Conservation (phyloP, 2,888 invertebrate species). For the Drepanosiphum platanoidis region DNA sequence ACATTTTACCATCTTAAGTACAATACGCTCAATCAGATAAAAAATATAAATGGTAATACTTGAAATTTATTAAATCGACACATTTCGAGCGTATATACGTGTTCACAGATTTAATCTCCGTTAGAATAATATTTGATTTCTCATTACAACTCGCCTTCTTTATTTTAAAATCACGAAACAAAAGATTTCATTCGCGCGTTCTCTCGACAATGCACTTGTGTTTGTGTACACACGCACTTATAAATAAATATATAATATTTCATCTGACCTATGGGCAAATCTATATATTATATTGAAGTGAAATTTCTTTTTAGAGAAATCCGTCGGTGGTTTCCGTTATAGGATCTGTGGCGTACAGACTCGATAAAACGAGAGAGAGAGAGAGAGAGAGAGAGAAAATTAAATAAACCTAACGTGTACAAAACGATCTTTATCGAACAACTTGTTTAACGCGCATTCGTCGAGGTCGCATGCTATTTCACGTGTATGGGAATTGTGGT, state of each 20-base stretch:
- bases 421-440: constrained; percentile 60
- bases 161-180: constrained; percentile 1
- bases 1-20: neutral
- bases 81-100: constrained; percentile 6
- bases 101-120: neutral
- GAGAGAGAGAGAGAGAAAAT: constrained; percentile 21
- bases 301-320: constrained; percentile 55
- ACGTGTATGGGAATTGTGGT: constrained; percentile 51
- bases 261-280: constrained; percentile 9
- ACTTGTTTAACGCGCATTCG: constrained; percentile 61
- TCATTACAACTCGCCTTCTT: neutral
- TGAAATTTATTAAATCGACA: constrained; percentile 24
- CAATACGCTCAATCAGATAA: constrained; percentile 24
- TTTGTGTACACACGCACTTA: neutral
- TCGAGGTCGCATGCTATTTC: constrained; percentile 60
- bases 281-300: constrained; percentile 29
- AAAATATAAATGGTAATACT: neutral
- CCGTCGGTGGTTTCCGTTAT: constrained; percentile 35
- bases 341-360: constrained; percentile 5
- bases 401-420: constrained; percentile 60
- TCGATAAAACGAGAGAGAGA: neutral
- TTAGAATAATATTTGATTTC: neutral
- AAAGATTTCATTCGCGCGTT: constrained; percentile 2
- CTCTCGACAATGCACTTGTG: neutral
- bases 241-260: neutral